Conservation (phyloP, 2,113 vertebrate species). For the Sceloporus undulatus region DNA sequence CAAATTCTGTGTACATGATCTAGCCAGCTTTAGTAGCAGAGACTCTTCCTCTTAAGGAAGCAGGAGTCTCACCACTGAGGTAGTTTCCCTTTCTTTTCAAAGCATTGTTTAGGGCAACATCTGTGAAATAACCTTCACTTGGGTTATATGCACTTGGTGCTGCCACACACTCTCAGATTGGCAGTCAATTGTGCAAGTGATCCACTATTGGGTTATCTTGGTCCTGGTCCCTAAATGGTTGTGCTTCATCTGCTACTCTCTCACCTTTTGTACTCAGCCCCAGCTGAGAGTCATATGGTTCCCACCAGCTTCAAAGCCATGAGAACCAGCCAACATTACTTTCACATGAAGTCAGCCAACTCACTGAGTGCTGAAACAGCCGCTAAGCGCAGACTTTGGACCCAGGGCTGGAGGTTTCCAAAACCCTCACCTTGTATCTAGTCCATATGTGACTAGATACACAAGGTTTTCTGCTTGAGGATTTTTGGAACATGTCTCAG, state of each 20-base stretch:
- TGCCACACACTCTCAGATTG: not conserved
- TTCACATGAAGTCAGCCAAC: slow-evolving; percentile 16
- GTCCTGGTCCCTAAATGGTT: not conserved
- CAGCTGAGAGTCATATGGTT: not conserved
- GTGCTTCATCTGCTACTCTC: not conserved
- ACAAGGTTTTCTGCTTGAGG: not conserved
- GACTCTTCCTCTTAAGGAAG: not conserved
- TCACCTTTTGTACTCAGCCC: not conserved
- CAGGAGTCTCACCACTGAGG: not conserved
- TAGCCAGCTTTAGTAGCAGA: not conserved
- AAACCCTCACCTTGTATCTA: too few relatives aligned
- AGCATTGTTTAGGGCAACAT: not conserved
- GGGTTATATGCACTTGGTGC: not conserved
- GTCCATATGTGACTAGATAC: not conserved
- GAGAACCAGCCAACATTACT: slow-evolving; percentile 18
- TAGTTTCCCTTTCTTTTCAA: not conserved
- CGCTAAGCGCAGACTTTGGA: not conserved
- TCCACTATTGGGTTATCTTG: not conserved
- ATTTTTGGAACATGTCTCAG: not conserved
- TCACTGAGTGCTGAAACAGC: slow-evolving; percentile 15
- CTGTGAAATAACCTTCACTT: not conserved
- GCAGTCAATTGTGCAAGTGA: not conserved
- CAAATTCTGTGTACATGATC: not conserved
- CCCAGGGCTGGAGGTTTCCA: not conserved
- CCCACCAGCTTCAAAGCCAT: slow-evolving; percentile 1